These are phyloP conservation scores for Sinocyclocheilus anophthalmus DNA, from an alignment of 2,113 vertebrate species.

Conservation along the genomic window DNA sequence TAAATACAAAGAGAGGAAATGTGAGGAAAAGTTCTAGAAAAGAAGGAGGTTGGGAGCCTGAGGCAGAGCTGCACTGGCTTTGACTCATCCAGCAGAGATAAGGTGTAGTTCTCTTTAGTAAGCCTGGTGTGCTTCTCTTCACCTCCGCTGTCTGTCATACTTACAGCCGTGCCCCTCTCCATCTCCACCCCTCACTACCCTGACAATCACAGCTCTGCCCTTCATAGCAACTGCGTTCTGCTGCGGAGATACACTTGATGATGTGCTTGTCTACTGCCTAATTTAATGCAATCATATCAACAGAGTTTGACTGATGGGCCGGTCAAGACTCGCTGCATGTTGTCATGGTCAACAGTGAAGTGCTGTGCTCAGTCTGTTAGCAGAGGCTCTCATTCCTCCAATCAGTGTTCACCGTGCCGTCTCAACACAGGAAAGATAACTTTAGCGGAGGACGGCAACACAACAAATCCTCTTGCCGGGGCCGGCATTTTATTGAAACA, in stretches of 20 bases:
- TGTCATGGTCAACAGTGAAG: slow-evolving; percentile 21
- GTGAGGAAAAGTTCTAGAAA: background rate
- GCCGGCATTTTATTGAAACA: background rate
- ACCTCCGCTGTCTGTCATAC: slow-evolving; percentile 33
- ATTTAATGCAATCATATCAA: slow-evolving; percentile 32
- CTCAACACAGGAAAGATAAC: slow-evolving; percentile 9
- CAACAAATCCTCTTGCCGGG: background rate
- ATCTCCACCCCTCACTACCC: slow-evolving; percentile 18
- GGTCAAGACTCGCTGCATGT: slow-evolving; percentile 3
- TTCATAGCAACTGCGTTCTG: slow-evolving; percentile 24
- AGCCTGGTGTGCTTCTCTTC: slow-evolving; percentile 30
- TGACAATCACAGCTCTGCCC: slow-evolving; percentile 27
- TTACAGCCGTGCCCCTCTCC: slow-evolving; percentile 7
- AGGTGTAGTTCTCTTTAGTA: slow-evolving; percentile 37
- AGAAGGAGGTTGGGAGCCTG: slow-evolving; percentile 25
- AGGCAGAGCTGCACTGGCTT: slow-evolving; percentile 12
- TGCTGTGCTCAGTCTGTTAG: background rate
- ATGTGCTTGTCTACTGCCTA: slow-evolving; percentile 16
- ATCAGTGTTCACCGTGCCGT: background rate
- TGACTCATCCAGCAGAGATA: slow-evolving; percentile 32
- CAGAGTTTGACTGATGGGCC: slow-evolving; percentile 29
- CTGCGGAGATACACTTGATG: slow-evolving; percentile 11
- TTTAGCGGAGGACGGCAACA: background rate
- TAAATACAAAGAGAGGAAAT: background rate
- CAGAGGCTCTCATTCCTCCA: slow-evolving; percentile 5